Evolutionary conservation across 2,888 invertebrate genomes (phyloP).

Genomic region (Netelia inedita): DNA sequence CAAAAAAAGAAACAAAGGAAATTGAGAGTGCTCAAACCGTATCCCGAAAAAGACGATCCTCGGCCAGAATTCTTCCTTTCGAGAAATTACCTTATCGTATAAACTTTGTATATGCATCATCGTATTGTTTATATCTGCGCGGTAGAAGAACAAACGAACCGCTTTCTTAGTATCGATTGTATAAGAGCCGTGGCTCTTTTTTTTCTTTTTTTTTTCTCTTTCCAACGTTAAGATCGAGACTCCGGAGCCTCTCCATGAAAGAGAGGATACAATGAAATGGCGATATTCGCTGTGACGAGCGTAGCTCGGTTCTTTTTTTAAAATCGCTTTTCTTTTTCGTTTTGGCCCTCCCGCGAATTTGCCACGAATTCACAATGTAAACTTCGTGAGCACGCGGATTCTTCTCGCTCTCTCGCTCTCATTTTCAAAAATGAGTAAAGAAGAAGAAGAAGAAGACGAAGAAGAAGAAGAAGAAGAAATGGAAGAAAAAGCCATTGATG

Average conservation of each 20-base stretch:
- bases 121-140: slow-evolving; percentile 51
- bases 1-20: not conserved
- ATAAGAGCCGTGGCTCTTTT: slow-evolving; percentile 2
- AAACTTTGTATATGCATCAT: slow-evolving; percentile 56
- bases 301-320: not conserved
- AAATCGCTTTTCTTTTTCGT: not conserved
- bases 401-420: slow-evolving; percentile 20
- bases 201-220: not conserved
- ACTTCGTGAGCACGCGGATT: not conserved
- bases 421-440: slow-evolving; percentile 24
- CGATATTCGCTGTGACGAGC: slow-evolving; percentile 13
- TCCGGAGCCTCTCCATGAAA: slow-evolving; percentile 21
- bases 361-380: not conserved
- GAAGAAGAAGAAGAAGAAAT: slow-evolving; percentile 5
- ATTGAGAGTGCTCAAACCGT: slow-evolving; percentile 54
- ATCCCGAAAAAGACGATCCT: slow-evolving; percentile 33
- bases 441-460: slow-evolving; percentile 5
- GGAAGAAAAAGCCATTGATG: slow-evolving; percentile 31
- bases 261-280: slow-evolving; percentile 32
- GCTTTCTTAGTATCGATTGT: slow-evolving; percentile 31
- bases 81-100: slow-evolving; percentile 31
- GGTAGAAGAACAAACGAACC: slow-evolving; percentile 10
- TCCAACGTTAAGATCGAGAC: slow-evolving; percentile 24
- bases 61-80: slow-evolving; percentile 31
- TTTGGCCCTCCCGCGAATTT: not conserved